Base-by-base conservation (phyloP, 2,113 vertebrate species). In the Elephantulus edwardii region DNA sequence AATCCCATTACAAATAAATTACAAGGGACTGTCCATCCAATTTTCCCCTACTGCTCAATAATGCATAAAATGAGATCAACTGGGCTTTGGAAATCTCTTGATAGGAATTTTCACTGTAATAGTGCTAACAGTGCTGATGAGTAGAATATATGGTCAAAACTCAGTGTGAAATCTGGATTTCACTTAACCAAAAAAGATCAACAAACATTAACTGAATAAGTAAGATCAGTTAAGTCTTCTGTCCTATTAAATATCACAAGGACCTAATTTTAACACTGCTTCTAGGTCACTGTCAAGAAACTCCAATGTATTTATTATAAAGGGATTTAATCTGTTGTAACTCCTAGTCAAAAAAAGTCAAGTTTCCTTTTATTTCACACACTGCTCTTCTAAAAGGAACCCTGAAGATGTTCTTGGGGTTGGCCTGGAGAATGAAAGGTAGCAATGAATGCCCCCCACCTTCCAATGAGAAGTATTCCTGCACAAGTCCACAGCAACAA, bases 401-500 rank as follows among this genome's bases (percentile, higher is more conserved):
- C 78, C 64, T 66, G 82, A 89, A 86, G 74, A 86, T 62, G 87
- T 78, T 86, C 75, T 88, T 90, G 77, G 94, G 64, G 76, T 78
- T 92, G 85, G 93, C 58, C 88, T 93, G 79, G 71, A 92, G 86
- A 96, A 95, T 46, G 66, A 91, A 90, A 94, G 90, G 84, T 91
- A 94, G 83, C 88, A 93, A 89, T 91, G 90, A 96, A 86, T 86
- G 89, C 82, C 93, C 88, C 85, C 90, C 92, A 93, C 75, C 93
- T 95, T 95, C 95, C 91, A 92, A 86, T 89, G 94, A 94, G 94
- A 94, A 92, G 95, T 76, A 82, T 92, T 93, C 72, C 89, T 95
- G 95, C 85, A 85, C 88, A 96, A 94, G 85, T 95, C 91, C 89
- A 93, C 89, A 96, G 85, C 91, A 87, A 96, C 93, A 94, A 93